Base-by-base conservation (phyloP, 2,888 invertebrate species). In the Dilophus febrilis region DNA sequence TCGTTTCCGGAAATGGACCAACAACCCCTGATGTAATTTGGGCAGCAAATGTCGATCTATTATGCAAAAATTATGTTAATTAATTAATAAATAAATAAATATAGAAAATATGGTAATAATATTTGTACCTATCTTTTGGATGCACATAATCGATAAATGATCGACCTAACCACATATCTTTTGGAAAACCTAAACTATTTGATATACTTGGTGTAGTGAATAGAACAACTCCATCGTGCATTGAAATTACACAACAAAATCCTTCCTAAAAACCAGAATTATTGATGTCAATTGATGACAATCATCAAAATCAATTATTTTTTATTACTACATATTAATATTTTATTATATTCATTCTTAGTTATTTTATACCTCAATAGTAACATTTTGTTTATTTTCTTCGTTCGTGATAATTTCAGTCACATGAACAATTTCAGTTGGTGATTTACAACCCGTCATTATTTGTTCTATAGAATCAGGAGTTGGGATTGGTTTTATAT, bases 71-170 rank as follows among this genome's bases (percentile, higher is more conserved):
- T 66, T 8, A 14, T 32, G 13, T 12, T 32, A 8, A 5, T 10
- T 19, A 27, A 17, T 19, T n/a, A 38, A 17, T 37, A 12, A 19
- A 22, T 19, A 37, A 37, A 28, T 16, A 14, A 32, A 32, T 16
- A 18, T 16, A n/a, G n/a, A n/a, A n/a, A n/a, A n/a, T 12, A 16
- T 33, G 13, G 16, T 16, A 17, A 16, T 22, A 28, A 26, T 18
- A 19, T 26, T 11, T 22, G 16, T 17, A 40, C 40, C 61, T 51
- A 50, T 73, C 81, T 59, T 75, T 80, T 2, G 80, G 77, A 58
- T 88, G 85, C 1, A 91, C 70, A 53, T 87, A 88, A 51, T 90
- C 86, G 40, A 85, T 82, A 51, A 91, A 85, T 0, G 83, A 82
- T 38, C 83, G 68, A 4, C 86, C 87, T 27, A 81, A 61, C 85